These are phyloP conservation scores for Sebastolobus alascanus DNA, from an alignment of 2,797 vertebrate genomes.

Conservation along the genomic window DNA sequence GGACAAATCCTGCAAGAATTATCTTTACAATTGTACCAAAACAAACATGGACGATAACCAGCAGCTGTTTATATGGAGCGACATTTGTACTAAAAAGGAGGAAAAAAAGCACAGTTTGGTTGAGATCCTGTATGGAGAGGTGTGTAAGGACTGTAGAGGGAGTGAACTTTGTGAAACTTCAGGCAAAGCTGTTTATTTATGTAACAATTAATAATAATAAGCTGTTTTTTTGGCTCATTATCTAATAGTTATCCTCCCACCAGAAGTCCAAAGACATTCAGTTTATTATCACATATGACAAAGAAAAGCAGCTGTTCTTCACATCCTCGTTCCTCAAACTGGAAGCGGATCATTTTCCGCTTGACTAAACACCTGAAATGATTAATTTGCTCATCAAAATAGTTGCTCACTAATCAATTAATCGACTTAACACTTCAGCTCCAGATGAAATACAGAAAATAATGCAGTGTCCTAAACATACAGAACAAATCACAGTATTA, in stretches of 20 bases:
- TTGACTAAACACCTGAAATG: not conserved
- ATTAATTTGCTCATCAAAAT: accelerated
- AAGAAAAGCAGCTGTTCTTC: too few species aligned
- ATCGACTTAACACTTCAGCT: not conserved
- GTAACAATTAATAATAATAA: too few species aligned
- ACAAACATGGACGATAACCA: not conserved
- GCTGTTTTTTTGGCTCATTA: too few species aligned
- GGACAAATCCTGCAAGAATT: too few species aligned
- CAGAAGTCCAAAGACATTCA: not conserved
- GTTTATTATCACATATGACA: not conserved
- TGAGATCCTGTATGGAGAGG: too few species aligned
- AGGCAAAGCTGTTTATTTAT: too few species aligned
- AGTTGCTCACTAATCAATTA: not conserved
- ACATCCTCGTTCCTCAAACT: accelerated
- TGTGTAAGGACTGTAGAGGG: not conserved
- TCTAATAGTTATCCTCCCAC: accelerated
- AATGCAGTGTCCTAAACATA: not conserved
- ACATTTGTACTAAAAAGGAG: not conserved
- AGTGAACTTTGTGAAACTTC: not conserved
- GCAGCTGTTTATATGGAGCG: not conserved
- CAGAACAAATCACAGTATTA: not conserved
- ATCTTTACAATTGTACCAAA: not conserved
- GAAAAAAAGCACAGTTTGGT: not conserved
- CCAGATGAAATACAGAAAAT: not conserved
- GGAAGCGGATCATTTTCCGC: not conserved